Evolutionary conservation across 2,888 invertebrate species (phyloP).

Genomic region (Machimus atricapillus): DNA sequence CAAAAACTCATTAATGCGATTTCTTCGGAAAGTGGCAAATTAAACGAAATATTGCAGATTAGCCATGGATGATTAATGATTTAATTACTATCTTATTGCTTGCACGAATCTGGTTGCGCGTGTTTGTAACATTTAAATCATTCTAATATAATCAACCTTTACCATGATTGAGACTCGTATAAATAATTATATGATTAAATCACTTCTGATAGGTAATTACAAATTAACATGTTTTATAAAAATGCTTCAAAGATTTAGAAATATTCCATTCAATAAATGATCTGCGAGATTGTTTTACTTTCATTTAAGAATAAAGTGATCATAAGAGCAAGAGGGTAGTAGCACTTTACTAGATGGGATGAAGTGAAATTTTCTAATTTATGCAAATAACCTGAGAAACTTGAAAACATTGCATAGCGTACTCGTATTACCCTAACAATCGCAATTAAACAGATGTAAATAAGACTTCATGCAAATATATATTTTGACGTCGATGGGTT

Average conservation of each 20-base stretch:
- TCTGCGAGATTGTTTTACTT: neutral
- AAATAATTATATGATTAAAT: neutral
- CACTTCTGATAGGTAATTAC: neutral
- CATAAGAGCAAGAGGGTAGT: neutral
- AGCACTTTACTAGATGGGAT: neutral
- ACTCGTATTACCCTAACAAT: neutral
- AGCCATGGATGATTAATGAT: neutral
- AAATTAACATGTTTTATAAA: neutral
- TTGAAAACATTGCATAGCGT: neutral
- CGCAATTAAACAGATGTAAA: neutral
- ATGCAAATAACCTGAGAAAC: neutral
- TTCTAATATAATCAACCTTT: neutral
- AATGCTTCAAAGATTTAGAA: neutral
- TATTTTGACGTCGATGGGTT: neutral
- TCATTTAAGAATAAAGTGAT: neutral
- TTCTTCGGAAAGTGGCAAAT: neutral
- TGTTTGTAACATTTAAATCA: neutral
- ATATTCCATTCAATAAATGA: neutral
- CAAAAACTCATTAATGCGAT: neutral
- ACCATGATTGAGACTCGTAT: neutral
- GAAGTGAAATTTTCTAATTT: neutral
- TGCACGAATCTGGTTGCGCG: neutral
- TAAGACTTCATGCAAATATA: neutral
- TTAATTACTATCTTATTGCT: neutral
- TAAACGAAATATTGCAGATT: neutral